Evolutionary conservation across 1,140 invertebrate species (phyloP).

Genomic region (Heliconius congener): DNA sequence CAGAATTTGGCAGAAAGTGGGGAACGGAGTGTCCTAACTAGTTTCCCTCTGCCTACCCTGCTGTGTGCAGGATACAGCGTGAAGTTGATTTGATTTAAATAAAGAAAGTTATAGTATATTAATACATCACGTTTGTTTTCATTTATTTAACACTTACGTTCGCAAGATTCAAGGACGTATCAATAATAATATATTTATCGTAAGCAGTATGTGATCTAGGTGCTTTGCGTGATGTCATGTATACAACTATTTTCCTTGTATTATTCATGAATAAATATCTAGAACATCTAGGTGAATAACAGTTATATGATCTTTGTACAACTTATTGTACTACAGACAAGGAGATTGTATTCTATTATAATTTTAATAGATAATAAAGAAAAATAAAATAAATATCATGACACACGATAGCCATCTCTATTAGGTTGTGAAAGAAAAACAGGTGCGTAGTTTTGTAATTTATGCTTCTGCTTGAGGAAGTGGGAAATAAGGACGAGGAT

Average conservation of each 20-base stretch:
- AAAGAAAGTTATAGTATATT: neutral
- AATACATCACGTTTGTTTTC: neutral
- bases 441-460: no score
- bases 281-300: neutral
- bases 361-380: no score
- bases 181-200: conserved; percentile 6
- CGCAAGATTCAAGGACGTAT: neutral
- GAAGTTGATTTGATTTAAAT: neutral
- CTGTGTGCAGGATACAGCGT: no score
- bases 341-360: neutral
- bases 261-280: conserved; percentile 11
- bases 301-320: neutral
- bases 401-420: no score
- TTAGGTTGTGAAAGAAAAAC: no score
- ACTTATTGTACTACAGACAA: neutral
- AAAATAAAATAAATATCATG: no score
- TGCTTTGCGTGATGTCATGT: conserved; percentile 3
- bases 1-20: no score
- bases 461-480: no score
- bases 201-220: conserved; percentile 15
- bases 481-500: no score
- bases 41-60: no score
- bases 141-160: conserved; percentile 10
- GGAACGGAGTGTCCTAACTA: no score
- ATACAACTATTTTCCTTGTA: conserved; percentile 8